Evolutionary conservation across 2,888 invertebrate species (phyloP).

Genomic region (Mythimna vitellina): DNA sequence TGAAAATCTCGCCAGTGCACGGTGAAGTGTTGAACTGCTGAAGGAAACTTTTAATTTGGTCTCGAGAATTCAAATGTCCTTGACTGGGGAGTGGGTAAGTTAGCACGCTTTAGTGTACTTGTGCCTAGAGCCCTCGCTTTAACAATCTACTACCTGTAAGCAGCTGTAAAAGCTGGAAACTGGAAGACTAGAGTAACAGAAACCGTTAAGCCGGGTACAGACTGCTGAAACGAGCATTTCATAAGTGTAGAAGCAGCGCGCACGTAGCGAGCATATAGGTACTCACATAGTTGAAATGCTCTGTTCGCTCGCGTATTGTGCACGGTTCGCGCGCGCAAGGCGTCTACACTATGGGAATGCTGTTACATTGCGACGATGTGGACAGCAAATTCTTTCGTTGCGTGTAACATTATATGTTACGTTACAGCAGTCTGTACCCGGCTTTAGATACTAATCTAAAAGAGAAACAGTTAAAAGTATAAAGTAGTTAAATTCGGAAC

Average conservation of each 20-base stretch:
- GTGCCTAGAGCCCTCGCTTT: constrained; percentile 57
- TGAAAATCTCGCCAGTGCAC: constrained; percentile 57
- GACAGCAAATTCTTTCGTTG: too few species aligned
- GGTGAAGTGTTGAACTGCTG: constrained; percentile 46
- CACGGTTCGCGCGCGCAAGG: too few species aligned
- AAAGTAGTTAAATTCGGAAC: too few species aligned
- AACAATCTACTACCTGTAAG: constrained; percentile 41
- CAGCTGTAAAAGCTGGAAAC: constrained; percentile 23
- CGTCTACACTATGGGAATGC: too few species aligned
- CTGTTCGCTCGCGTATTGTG: too few species aligned
- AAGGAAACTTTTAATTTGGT: constrained; percentile 74
- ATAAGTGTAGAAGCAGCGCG: too few species aligned
- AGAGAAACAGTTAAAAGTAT: constrained; percentile 5
- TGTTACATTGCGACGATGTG: too few species aligned
- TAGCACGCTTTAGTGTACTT: constrained; percentile 68
- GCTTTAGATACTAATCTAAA: not conserved
- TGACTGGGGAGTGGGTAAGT: constrained; percentile 68
- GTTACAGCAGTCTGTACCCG: too few species aligned
- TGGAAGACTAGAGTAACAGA: not conserved
- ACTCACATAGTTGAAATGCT: too few species aligned
- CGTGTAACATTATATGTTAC: too few species aligned
- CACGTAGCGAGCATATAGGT: too few species aligned
- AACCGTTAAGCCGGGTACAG: not conserved
- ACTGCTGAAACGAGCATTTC: too few species aligned
- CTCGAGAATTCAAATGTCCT: constrained; percentile 68